Percentiles rank a stretch among this genome's conserved stretches.
phyloP scores from a whole-genome alignment of 2,797 vertebrate genomes.

The Centroberyx gerrardi region DNA sequence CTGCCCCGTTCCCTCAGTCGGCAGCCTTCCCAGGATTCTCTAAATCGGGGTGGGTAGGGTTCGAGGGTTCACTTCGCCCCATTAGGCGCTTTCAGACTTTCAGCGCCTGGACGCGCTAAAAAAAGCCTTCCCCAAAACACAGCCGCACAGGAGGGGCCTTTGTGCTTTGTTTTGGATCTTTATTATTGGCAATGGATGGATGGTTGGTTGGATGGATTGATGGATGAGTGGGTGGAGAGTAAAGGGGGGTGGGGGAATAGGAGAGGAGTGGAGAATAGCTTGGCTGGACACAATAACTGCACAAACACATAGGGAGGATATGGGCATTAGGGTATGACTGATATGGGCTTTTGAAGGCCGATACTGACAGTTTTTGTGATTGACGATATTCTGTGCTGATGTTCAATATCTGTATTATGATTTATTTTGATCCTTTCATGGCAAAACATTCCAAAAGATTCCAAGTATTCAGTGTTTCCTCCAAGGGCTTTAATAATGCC shows the following conservation, averaged over 20 bases:
- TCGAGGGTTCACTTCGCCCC: conserved; percentile 45
- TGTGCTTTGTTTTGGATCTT: conserved; percentile 68
- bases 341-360: not conserved
- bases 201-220: conserved; percentile 41
- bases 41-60: conserved; percentile 35
- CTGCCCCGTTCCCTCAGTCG: not conserved
- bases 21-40: not conserved
- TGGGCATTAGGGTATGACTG: conserved; percentile 9
- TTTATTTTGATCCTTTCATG: no score
- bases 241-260: conserved; percentile 4
- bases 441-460: no score
- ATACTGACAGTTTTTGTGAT: no score
- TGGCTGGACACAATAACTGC: conserved; percentile 25
- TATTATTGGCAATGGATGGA: conserved; percentile 58
- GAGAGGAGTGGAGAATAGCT: conserved; percentile 8
- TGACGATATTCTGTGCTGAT: no score
- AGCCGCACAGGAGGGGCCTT: conserved; percentile 61
- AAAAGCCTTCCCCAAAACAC: conserved; percentile 53
- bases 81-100: conserved; percentile 60
- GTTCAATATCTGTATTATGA: no score
- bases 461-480: no score
- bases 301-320: conserved; percentile 9
- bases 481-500: no score
- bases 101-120: conserved; percentile 12
- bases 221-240: not conserved